phyloP scores from a whole-genome alignment of 2,113 vertebrate genomes.

The Mungos mungo region DNA sequence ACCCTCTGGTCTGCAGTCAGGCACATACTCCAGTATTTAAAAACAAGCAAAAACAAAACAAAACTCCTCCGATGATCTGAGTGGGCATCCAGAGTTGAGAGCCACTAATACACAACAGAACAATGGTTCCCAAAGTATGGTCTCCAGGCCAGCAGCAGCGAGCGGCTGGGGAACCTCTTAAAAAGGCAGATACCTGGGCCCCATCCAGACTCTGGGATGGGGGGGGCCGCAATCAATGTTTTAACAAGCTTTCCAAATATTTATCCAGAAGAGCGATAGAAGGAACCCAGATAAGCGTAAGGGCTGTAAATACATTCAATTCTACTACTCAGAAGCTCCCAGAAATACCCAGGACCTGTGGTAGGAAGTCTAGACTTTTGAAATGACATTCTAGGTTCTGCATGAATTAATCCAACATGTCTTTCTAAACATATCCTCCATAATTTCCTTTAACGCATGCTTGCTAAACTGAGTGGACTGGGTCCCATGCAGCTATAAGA shows the following conservation, averaged over 20 bases:
- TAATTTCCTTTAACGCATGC: background rate
- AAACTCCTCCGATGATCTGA: background rate
- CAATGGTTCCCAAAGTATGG: background rate
- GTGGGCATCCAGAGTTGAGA: background rate
- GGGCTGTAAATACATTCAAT: background rate
- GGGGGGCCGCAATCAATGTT: background rate
- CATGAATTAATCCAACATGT: background rate
- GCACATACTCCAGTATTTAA: background rate
- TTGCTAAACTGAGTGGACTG: background rate
- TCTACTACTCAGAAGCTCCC: background rate
- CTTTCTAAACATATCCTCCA: background rate
- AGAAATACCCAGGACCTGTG: background rate
- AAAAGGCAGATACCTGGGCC: background rate
- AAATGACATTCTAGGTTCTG: background rate
- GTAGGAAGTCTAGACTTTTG: background rate
- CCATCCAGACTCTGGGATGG: background rate
- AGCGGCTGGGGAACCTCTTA: background rate
- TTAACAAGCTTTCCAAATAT: background rate
- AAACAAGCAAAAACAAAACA: background rate
- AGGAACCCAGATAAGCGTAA: background rate
- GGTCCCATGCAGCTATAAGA: background rate
- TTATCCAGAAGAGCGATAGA: background rate
- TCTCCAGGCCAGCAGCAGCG: background rate
- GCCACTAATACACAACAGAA: background rate
- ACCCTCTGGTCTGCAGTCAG: background rate